Percentiles rank a stretch among this genome's conserved stretches.
Evolutionary conservation across 2,888 invertebrate species (phyloP).

Genomic region (Neria commutata): DNA sequence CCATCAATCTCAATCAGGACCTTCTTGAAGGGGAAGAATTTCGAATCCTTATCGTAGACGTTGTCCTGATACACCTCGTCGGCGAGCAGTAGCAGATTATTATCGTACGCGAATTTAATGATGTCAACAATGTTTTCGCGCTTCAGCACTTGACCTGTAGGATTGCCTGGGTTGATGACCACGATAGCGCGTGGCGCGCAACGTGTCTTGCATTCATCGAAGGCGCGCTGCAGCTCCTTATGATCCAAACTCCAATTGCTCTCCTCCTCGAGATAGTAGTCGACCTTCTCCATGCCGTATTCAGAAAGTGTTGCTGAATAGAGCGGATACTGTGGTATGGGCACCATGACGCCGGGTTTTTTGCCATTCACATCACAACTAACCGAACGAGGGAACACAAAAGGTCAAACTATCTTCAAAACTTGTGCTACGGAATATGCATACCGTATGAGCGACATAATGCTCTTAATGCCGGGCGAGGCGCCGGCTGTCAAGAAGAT

Average conservation of each 20-base stretch:
- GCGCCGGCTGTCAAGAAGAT: slow-evolving; percentile 88
- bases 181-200: slow-evolving; percentile 84
- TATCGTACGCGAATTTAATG: slow-evolving; percentile 88
- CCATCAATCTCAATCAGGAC: slow-evolving; percentile 86
- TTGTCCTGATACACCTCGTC: slow-evolving; percentile 99
- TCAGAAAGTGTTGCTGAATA: slow-evolving; percentile 96
- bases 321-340: slow-evolving; percentile 98
- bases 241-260: slow-evolving; percentile 84
- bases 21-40: slow-evolving; percentile 96
- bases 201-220: slow-evolving; percentile 67
- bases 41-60: slow-evolving; percentile 84
- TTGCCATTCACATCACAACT: slow-evolving; percentile 45
- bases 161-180: slow-evolving; percentile 98
- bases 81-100: slow-evolving; percentile 85
- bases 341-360: slow-evolving; percentile 84
- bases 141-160: slow-evolving; percentile 93
- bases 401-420: no score
- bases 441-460: slow-evolving; percentile 64
- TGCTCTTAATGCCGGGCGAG: slow-evolving; percentile 90
- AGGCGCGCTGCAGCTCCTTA: slow-evolving; percentile 79
- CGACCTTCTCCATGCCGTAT: slow-evolving; percentile 82
- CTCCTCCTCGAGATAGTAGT: slow-evolving; percentile 91
- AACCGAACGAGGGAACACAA: no score
- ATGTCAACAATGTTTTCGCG: slow-evolving; percentile 87
- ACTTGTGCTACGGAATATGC: no score